Evolutionary conservation across 2,113 vertebrate species (phyloP), one percentile per base, ranked within the genome.

Genomic region (Macaca nemestrina): DNA sequence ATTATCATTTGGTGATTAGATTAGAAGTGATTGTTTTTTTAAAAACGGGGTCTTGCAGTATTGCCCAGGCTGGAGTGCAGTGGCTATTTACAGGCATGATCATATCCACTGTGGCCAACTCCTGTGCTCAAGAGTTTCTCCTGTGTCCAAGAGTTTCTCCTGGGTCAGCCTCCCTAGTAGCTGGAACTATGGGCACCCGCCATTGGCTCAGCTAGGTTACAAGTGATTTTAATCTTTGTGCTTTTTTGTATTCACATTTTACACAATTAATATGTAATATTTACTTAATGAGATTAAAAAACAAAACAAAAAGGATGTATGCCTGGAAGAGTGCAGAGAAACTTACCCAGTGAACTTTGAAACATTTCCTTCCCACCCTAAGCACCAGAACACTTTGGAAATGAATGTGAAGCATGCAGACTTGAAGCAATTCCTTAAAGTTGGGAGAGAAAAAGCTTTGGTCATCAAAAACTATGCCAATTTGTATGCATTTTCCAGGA

Each of bases 1-100:
- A 48, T 76, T 91, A 79, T 92, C 40, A 79, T 87, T 93, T 22
- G 2, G 50, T 95, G 76, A 94, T 45, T 48, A 87, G 57, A 91
- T 45, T 97, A 94, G 52, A 55, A 55, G 52, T 55, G 27, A 3
- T 30, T 64, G 13, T 64, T 64, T 61, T 64, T 64, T 30, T 64
- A 20, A 18, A 14, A 64, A 64, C 5, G 6, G 61, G 27, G 27
- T 64, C 61, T 64, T 64, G 61, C 12, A 64, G 30, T 32, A 64
- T 32, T 32, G 27, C 61, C 61, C 61, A 64, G 27, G 61, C 61
- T 64, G 61, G 30, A 64, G 61, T 30, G 61, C 61, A 32, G 27
- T 64, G 61, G 61, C 27, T 64, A 64, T 64, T 64, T 30, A 64
- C 27, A 64, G 61, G 27, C 27, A 64, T 64, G 61, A 9, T 64